Evolutionary conservation across 1,140 invertebrate genomes (phyloP), one percentile per base, ranked within the genome.

Genomic region (Micrasema minimum): DNA sequence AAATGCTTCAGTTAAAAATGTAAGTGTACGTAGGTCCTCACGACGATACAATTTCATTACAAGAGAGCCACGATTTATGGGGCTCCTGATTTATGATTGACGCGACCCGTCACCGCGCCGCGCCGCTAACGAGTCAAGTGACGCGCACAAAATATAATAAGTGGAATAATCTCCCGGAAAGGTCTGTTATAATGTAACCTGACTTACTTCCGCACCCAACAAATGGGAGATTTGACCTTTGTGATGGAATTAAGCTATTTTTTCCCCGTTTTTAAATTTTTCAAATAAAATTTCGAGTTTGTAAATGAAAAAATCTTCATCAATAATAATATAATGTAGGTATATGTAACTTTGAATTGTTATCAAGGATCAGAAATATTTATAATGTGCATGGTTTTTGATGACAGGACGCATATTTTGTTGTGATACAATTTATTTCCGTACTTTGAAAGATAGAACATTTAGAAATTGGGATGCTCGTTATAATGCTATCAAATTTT

Each of bases 41-140:
- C 61, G 23, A 35, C 69, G 69, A 71, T 71, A 71, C 69, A 71
- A 53, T 62, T 69, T 57, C 53, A 62, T 69, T 62, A 61, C 61
- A 64, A 22, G 51, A 37, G 37, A 12, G 69, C 20, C 12, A 35
- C 69, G 50, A 71, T 71, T 66, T 66, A 71, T 57, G 69, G 31
- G 11, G 43, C 41, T 23, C 69, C 45, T 71, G 71, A 62, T 72
- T 72, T 72, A 72, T 72, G 71, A 72, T 72, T 72, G 71, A 67
- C 65, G 57, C 57, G 70, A 18, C 37, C 26, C 61, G 69, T 71
- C 69, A 71, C n/a, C n/a, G n/a, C n/a, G 37, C 61, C 23, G 46
- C 48, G 38, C 26, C 59, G 26, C 71, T 72, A 72, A 72, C 71
- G 66, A 72, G 69, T 59, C 16, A 23, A 14, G 38, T 59, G 45